Evolutionary conservation across 2,113 vertebrate species (phyloP), one percentile per base, ranked within the genome.

Genomic region (Chionomys nivalis): DNA sequence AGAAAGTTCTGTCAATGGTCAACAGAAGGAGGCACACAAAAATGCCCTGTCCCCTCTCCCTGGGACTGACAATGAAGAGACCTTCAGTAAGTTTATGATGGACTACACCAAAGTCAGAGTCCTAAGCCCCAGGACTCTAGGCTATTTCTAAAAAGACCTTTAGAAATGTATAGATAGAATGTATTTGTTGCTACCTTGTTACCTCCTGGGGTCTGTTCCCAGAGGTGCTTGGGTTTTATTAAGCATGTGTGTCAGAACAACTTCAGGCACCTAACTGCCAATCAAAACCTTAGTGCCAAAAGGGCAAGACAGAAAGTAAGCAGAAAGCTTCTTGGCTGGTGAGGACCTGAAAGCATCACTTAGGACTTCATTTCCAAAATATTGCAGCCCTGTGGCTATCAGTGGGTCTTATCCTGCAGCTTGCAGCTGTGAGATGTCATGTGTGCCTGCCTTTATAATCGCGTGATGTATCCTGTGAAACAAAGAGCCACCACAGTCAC

Each of bases 61-160:
- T 0, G 7, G 7, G 19, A 31, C 33, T 70, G 47, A 3, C 8
- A 7, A 7, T 12, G 7, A 4, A 70, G 42, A 5, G 5, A 33
- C 5, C 24, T n/a, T 58, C 8, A 11, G 0, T 39, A 63, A 66
- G 28, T 68, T 68, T 68, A 68, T 16, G 66, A 95, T 16, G 16
- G 24, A 68, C 31, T 75, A 90, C 6, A 88, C 10, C 12, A 33
- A 19, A 63, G n/a, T 61, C 61, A 31, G 13, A 49, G 3, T 39
- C 5, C n/a, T 39, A 77, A 68, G 5, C 44, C 16, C 31, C 13
- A 2, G 26, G 3, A 1, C 52, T 19, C 58, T 49, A 79, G 58
- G 4, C 58, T 65, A 2, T 93, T 49, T 91, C 55, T 49, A 12
- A 65, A 78, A 58, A 66, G 83, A 70, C 17, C 17, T 14, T 79